phyloP scores from a whole-genome alignment of 2,888 invertebrate species.

The Lasioglossum vierecki region DNA sequence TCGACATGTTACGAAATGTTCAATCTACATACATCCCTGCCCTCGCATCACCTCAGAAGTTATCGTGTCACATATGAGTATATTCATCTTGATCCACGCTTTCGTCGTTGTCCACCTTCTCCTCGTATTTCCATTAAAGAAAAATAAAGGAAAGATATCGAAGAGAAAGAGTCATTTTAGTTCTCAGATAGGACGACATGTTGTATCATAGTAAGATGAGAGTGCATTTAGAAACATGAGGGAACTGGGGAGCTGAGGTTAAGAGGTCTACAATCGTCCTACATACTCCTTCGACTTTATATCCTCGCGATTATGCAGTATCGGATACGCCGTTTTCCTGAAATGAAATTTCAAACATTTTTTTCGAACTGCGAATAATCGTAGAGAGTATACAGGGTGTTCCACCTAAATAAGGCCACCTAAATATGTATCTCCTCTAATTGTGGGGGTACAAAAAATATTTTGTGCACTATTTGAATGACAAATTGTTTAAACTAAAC shows the following conservation, averaged over 20 bases:
- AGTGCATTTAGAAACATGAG: background rate
- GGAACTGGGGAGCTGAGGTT: background rate
- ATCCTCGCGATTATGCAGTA: background rate
- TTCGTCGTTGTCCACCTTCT: too few relatives aligned
- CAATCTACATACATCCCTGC: too few relatives aligned
- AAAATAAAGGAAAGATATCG: background rate
- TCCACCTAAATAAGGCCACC: too few relatives aligned
- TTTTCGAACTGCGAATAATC: background rate
- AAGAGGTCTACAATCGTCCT: constrained; percentile 1
- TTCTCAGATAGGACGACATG: background rate
- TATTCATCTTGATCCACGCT: too few relatives aligned
- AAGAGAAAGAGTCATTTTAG: background rate
- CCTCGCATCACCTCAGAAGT: too few relatives aligned
- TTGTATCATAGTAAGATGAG: background rate
- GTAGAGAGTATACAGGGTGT: background rate
- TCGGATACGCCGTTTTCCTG: background rate
- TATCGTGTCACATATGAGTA: too few relatives aligned
- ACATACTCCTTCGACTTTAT: background rate
- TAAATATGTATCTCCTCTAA: too few relatives aligned
- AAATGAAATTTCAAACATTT: background rate
- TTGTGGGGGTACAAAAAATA: too few relatives aligned
- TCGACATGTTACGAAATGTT: too few relatives aligned
- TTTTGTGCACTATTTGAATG: too few relatives aligned
- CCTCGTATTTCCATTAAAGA: background rate
- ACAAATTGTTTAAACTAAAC: too few relatives aligned